A percentile compares a stretch with the other conserved stretches of the same genome.
phyloP scores from a whole-genome alignment of 2,888 invertebrate genomes.

The Drosophila barbarae region DNA sequence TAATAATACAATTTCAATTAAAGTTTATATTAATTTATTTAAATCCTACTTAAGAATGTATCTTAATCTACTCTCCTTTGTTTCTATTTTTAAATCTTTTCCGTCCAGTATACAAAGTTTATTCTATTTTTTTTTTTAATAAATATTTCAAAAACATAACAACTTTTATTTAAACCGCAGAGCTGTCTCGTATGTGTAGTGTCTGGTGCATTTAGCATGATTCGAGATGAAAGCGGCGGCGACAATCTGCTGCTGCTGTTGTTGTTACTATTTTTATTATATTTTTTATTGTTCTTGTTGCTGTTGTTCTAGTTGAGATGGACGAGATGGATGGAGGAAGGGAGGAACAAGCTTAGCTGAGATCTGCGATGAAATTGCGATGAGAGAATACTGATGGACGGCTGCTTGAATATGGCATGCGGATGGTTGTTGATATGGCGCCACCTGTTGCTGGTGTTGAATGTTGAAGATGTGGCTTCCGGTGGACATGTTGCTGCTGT shows the following conservation, averaged over 20 bases:
- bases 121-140: not conserved
- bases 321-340: slow-evolving; percentile 16
- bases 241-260: slow-evolving; percentile 30
- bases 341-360: slow-evolving; percentile 21
- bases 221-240: slow-evolving; percentile 34
- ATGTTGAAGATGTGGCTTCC: slow-evolving; percentile 14
- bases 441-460: slow-evolving; percentile 51
- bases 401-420: slow-evolving; percentile 27
- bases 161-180: slow-evolving; percentile 13
- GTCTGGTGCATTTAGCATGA: slow-evolving; percentile 32
- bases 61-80: not conserved
- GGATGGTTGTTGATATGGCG: slow-evolving; percentile 42
- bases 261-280: slow-evolving; percentile 12
- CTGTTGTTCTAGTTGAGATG: slow-evolving; percentile 27
- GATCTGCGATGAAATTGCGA: slow-evolving; percentile 23
- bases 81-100: not conserved
- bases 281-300: slow-evolving; percentile 4
- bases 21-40: not conserved
- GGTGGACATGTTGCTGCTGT: slow-evolving; percentile 21
- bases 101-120: too few relatives aligned
- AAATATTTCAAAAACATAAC: not conserved
- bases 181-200: slow-evolving; percentile 6
- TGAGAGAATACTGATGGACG: slow-evolving; percentile 17
- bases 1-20: not conserved
- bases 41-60: not conserved